Evolutionary conservation across 2,113 vertebrate genomes (phyloP).

Genomic region (Illadopsis cleaveri): DNA sequence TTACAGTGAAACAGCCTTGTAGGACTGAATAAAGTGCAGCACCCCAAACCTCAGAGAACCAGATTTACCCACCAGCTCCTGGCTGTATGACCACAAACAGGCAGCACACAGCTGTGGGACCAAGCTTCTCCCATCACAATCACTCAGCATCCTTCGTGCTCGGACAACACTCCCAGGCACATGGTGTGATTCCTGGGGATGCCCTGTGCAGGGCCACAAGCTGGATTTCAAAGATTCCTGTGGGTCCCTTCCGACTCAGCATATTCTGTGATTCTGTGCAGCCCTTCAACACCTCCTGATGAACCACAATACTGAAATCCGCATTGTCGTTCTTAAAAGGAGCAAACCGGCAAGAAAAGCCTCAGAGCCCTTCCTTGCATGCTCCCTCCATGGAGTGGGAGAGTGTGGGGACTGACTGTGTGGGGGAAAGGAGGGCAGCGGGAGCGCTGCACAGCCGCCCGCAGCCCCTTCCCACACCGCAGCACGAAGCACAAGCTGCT

Average conservation of each 20-base stretch:
- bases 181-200: not conserved
- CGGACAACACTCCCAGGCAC: not conserved
- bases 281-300: not conserved
- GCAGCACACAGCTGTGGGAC: not conserved
- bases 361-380: not conserved
- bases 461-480: not conserved
- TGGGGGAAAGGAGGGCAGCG: not conserved
- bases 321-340: fast-evolving
- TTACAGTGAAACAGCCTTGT: not conserved
- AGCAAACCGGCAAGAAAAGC: not conserved
- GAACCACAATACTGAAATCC: fast-evolving
- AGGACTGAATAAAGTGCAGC: not conserved
- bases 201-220: not conserved
- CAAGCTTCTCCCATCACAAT: fast-evolving
- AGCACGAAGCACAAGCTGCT: not conserved
- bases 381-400: fast-evolving
- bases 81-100: not conserved
- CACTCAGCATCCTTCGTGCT: not conserved
- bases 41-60: not conserved
- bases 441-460: not conserved
- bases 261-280: not conserved
- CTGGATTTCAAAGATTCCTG: fast-evolving
- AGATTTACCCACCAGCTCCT: not conserved
- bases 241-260: not conserved
- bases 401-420: fast-evolving